A percentile compares a stretch with the other conserved stretches of the same genome.
Evolutionary conservation across 2,888 invertebrate genomes (phyloP).

Genomic region (Platycheirus rosarum): DNA sequence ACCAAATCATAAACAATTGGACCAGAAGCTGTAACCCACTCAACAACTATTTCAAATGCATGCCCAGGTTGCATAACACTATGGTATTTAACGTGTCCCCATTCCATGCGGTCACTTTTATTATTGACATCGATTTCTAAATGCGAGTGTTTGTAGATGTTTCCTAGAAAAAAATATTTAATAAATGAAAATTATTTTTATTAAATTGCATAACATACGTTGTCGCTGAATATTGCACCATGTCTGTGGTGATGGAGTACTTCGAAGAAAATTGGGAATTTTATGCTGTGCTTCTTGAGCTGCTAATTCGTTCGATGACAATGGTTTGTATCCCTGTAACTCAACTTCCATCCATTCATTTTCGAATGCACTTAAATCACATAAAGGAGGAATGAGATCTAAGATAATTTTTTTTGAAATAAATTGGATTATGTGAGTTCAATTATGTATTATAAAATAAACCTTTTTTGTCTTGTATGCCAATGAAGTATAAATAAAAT

Average conservation of each 20-base stretch:
- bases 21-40: slow-evolving; percentile 98
- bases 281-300: slow-evolving; percentile 69
- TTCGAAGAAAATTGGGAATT: slow-evolving; percentile 81
- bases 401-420: not conserved
- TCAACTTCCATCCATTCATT: slow-evolving; percentile 97
- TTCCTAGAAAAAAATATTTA: slow-evolving; percentile 76
- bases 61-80: slow-evolving; percentile 93
- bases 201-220: slow-evolving; percentile 17
- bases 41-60: slow-evolving; percentile 96
- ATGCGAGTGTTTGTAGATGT: slow-evolving; percentile 90
- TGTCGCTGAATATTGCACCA: slow-evolving; percentile 77
- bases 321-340: slow-evolving; percentile 83
- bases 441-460: not conserved
- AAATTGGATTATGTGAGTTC: not conserved
- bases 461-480: slow-evolving; percentile 84
- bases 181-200: not conserved
- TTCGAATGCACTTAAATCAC: slow-evolving; percentile 91
- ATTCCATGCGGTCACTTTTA: slow-evolving; percentile 95
- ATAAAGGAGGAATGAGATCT: slow-evolving; percentile 87
- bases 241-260: slow-evolving; percentile 79
- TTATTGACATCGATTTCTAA: slow-evolving; percentile 92
- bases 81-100: slow-evolving; percentile 97
- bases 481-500: slow-evolving; percentile 95
- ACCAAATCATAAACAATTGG: slow-evolving; percentile 95
- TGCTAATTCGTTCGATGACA: slow-evolving; percentile 78